Evolutionary conservation across 1,140 invertebrate species (phyloP).

Genomic region (Apis dorsata): DNA sequence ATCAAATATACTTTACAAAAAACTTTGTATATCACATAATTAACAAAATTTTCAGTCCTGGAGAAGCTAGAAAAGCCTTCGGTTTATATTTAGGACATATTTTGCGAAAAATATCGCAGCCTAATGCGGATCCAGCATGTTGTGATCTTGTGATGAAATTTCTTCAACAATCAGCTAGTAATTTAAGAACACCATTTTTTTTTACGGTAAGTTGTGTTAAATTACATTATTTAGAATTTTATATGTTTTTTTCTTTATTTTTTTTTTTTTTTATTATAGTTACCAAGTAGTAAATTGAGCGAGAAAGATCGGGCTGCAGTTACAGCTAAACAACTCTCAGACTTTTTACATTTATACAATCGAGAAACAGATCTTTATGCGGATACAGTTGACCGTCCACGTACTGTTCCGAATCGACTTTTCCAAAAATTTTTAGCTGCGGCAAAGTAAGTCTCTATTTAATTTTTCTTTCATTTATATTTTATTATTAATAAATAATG

Average conservation of each 20-base stretch:
- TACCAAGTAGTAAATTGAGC: slow-evolving; percentile 87
- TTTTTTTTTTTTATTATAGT: slow-evolving; percentile 75
- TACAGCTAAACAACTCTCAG: slow-evolving; percentile 94
- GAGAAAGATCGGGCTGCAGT: slow-evolving; percentile 92
- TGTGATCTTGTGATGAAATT: slow-evolving; percentile 90
- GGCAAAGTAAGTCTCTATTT: slow-evolving; percentile 72
- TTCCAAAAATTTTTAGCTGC: slow-evolving; percentile 82
- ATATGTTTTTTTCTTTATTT: not conserved
- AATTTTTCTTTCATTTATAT: not conserved
- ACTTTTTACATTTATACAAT: slow-evolving; percentile 94
- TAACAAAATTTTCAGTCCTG: slow-evolving; percentile 73
- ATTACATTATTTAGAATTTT: not conserved
- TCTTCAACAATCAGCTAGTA: slow-evolving; percentile 88
- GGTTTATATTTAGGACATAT: slow-evolving; percentile 90
- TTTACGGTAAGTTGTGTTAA: slow-evolving; percentile 80
- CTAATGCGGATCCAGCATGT: slow-evolving; percentile 78
- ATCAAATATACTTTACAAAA: not conserved
- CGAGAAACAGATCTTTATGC: slow-evolving; percentile 89
- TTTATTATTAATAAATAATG: not conserved
- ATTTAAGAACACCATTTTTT: slow-evolving; percentile 88
- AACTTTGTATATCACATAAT: not conserved
- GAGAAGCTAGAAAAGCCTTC: slow-evolving; percentile 90
- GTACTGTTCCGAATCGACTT: slow-evolving; percentile 81
- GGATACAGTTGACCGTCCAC: slow-evolving; percentile 84
- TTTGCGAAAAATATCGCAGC: slow-evolving; percentile 85